Evolutionary conservation across 2,113 vertebrate genomes (phyloP).

Genomic region (Propithecus coquereli): DNA sequence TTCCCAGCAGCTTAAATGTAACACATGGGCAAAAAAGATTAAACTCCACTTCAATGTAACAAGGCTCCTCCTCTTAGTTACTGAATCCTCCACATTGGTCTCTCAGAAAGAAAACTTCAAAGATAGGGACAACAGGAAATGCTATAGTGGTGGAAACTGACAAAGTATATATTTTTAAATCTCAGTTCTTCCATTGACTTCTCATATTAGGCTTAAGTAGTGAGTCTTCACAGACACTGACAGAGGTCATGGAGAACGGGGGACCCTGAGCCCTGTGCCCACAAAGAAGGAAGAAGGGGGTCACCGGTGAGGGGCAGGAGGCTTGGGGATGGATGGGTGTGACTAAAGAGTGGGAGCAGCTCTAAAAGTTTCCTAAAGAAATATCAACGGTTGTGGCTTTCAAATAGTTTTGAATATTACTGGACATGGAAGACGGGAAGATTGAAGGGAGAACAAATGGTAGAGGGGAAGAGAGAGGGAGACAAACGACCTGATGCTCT

Average conservation of each 20-base stretch:
- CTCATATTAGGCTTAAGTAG: background rate
- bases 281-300: background rate
- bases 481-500: background rate
- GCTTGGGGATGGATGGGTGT: background rate
- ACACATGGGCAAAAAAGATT: background rate
- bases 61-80: background rate
- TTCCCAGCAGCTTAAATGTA: background rate
- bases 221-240: background rate
- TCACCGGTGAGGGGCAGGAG: background rate
- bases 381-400: background rate
- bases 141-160: background rate
- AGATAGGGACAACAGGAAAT: background rate
- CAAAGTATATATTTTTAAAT: background rate
- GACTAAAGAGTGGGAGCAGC: background rate
- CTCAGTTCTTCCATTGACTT: background rate
- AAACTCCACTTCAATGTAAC: background rate
- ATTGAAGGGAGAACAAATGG: background rate
- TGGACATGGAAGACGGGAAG: background rate
- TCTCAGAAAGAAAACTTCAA: constrained; percentile 14
- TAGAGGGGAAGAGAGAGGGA: background rate
- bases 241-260: background rate
- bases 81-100: background rate
- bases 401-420: background rate
- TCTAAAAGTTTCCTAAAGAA: background rate
- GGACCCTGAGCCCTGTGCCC: too few species aligned